Percentiles rank a stretch among this genome's conserved stretches.
These are phyloP conservation scores for Mesitornis unicolor DNA, from an alignment of 2,113 vertebrate species.

Conservation along the genomic window DNA sequence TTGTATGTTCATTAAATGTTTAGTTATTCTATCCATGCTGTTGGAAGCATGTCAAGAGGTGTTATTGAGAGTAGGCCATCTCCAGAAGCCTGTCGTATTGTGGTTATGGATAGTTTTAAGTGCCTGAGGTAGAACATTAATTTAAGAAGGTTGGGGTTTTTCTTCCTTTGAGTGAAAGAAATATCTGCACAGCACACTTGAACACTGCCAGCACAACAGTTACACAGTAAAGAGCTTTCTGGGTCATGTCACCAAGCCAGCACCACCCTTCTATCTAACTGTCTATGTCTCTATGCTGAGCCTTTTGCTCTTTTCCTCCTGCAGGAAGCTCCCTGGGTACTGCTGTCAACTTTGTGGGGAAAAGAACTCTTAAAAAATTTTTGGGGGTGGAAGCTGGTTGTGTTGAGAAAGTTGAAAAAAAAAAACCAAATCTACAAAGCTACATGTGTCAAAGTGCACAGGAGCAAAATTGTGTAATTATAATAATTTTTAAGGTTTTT, in stretches of 20 bases:
- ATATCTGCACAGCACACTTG: too few relatives aligned
- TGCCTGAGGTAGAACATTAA: neutral
- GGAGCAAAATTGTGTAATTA: neutral
- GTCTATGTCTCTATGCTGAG: neutral
- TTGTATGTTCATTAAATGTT: neutral
- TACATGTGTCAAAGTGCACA: neutral
- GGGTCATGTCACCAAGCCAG: neutral
- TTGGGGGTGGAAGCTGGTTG: accelerated
- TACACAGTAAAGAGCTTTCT: neutral
- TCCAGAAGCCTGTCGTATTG: neutral
- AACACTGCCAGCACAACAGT: too few relatives aligned
- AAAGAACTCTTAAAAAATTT: neutral
- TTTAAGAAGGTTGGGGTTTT: neutral
- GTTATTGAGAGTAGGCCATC: neutral
- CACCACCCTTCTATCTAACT: neutral
- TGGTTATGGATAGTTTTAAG: neutral
- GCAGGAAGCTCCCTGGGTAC: neutral
- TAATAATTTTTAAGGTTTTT: neutral
- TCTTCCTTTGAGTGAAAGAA: neutral
- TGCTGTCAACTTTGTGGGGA: accelerated
- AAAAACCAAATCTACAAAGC: neutral
- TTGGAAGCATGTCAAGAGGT: neutral
- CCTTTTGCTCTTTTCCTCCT: neutral
- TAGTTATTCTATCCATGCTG: neutral
- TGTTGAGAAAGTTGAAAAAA: neutral